Evolutionary conservation across 2,113 vertebrate species (phyloP), one percentile per base, ranked within the genome.

Genomic region (Nesogale talazaci): DNA sequence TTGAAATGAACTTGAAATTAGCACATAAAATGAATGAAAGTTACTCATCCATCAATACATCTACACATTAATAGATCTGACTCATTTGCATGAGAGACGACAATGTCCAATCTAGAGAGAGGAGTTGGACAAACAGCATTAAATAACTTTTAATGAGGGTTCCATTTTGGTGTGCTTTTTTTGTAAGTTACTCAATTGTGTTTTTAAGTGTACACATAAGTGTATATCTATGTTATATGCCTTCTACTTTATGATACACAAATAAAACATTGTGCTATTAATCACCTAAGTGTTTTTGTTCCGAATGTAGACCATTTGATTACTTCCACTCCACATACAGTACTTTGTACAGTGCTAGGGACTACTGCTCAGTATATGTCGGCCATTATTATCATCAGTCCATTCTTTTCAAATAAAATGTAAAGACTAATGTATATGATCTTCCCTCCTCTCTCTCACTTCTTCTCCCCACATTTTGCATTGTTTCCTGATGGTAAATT

Each of bases 1-100:
- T 81, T 85, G 80, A 93, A 87, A 84, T 40, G 31, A 82, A 83
- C 84, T 23, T 86, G 74, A 87, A 81, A 11, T 89, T 83, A 61
- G 88, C 74, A 77, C 70, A 79, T 4, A 38, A 88, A 57, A 70
- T n/a, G 34, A 84, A 65, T 59, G 22, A 88, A 59, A 83, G 75
- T 94, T 56, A 81, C 31, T 88, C 22, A 61, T 61, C 3, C 23
- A 61, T 61, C 59, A 65, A 36, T 15, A 69, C 27, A 31, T 1
- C 2, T 12, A 52, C 46, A 52, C 46, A 67, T 52, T 7, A 38
- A 17, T 93, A 59, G 70, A 34, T 40, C 59, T 84, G 23, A 79
- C 27, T 56, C 40, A 46, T 57, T 90, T 78, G 46, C 29, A 34
- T 56, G 72, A 80, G 59, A 83, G 31, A 31, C 75, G 31, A 81